Base-by-base conservation (phyloP, 2,888 invertebrate species). In the Pimpla rufipes region DNA sequence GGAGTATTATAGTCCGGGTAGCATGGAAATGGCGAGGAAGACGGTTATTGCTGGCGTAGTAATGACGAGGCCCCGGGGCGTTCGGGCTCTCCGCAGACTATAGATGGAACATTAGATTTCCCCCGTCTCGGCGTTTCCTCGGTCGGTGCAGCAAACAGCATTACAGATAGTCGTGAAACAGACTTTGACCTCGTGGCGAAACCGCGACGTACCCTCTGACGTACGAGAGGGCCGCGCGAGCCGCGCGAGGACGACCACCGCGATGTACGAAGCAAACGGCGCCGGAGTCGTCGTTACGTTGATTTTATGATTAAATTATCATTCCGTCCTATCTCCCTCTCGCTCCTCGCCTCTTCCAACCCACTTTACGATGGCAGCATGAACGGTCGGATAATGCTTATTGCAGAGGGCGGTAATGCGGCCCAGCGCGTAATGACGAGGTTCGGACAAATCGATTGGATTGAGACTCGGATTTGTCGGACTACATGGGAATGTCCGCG, bases 1-100 rank as follows among this genome's bases (percentile, higher is more conserved):
- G 68, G 67, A 59, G 45, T 59, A 42, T 59, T 57, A 16, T 47
- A 29, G 37, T 70, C 16, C 37, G 55, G 45, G 78, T 2, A 37
- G 66, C 50, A 71, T 52, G 73, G 52, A 62, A 35, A 37, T 47
- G 37, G 35, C 52, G 21, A 57, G 35, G 57, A 52, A 45, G 59
- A 83, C 66, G 76, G 79, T 89, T 90, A 90, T 86, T 84, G 85
- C 85, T 85, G 80, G 85, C 84, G 85, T 85, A 77, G 85, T 86
- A 88, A 89, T 87, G 86, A 89, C 87, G 87, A 89, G 84, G 74
- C 86, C 85, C 83, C 37, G 21, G 35, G 62, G 59, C 37, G n/a
- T 64, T 18, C 52, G 7, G 52, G 18, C 62, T 23, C 23, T 10
- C 21, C 57, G 29, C 50, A n/a, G 52, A 52, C 40, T 42, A 59